These are phyloP conservation scores for Ormyrus rosae DNA, from an alignment of 2,888 invertebrate species.

Conservation along the genomic window DNA sequence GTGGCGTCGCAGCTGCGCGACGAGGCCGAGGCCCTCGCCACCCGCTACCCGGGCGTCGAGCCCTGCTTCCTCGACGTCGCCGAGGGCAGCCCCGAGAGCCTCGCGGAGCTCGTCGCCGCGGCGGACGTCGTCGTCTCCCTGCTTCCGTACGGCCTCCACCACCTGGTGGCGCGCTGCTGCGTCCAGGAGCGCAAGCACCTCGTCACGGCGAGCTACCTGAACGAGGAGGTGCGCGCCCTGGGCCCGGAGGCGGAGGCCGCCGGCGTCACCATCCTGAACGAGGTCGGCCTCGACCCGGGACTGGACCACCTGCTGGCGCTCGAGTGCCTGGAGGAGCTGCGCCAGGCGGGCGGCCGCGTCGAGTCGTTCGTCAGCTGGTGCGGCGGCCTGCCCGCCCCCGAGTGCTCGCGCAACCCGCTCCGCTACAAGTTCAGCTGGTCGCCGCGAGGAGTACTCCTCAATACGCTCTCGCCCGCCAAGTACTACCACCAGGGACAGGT, in stretches of 20 bases:
- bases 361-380: constrained; percentile 98
- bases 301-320: constrained; percentile 97
- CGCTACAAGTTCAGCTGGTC: constrained; percentile 98
- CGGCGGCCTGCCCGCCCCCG: constrained; percentile 97
- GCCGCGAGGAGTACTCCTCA: constrained; percentile 93
- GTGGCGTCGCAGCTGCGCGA: constrained; percentile 91
- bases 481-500: constrained; percentile 90
- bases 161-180: constrained; percentile 90
- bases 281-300: constrained; percentile 99
- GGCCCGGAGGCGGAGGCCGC: constrained; percentile 91
- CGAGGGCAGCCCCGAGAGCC: constrained; percentile 81
- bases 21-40: constrained; percentile 90
- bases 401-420: constrained; percentile 93
- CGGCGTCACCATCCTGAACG: constrained; percentile 95
- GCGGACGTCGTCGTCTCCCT: constrained; percentile 90
- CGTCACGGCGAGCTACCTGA: constrained; percentile 97
- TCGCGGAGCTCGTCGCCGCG: constrained; percentile 84
- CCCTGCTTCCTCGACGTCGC: constrained; percentile 90
- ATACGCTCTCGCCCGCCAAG: constrained; percentile 92
- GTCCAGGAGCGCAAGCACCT: constrained; percentile 91
- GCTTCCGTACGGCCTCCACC: constrained; percentile 93
- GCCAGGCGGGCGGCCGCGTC: constrained; percentile 91
- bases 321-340: constrained; percentile 96
- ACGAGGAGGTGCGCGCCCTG: constrained; percentile 87
- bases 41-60: constrained; percentile 85